phyloP scores from a whole-genome alignment of 2,113 vertebrate species.

The Chlorocebus sabaeus region DNA sequence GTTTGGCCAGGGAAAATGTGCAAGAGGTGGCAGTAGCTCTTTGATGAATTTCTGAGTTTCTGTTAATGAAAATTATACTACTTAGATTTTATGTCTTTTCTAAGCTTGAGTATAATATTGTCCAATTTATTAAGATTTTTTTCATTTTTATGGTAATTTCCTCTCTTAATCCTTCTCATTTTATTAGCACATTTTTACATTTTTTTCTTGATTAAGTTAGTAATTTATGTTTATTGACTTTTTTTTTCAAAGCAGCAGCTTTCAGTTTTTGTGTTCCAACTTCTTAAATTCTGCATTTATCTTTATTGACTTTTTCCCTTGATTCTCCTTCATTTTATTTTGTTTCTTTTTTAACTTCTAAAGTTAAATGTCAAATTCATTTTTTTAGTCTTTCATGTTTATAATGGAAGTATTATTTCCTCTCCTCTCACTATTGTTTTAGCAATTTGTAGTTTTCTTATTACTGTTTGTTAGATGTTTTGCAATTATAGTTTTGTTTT shows the following conservation, averaged over 20 bases:
- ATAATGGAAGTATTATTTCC: background rate
- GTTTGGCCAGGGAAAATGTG: background rate
- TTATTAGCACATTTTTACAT: background rate
- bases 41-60: background rate
- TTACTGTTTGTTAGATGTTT: background rate
- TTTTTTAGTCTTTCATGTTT: background rate
- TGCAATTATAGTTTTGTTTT: background rate
- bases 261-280: background rate
- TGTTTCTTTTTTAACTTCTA: constrained; percentile 1
- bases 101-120: background rate
- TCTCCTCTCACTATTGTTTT: background rate
- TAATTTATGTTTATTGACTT: background rate
- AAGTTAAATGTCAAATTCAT: background rate
- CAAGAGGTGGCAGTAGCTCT: background rate
- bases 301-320: background rate
- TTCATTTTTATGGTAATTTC: background rate
- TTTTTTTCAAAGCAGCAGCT: background rate
- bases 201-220: background rate
- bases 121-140: background rate
- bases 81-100: constrained; percentile 2
- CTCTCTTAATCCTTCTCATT: background rate
- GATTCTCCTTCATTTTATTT: background rate
- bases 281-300: background rate
- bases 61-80: background rate
- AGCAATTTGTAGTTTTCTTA: background rate